A percentile compares a stretch with the other conserved stretches of the same genome.
Evolutionary conservation across 2,797 vertebrate genomes (phyloP).

Genomic region (Cryptoblepharus egeriae): DNA sequence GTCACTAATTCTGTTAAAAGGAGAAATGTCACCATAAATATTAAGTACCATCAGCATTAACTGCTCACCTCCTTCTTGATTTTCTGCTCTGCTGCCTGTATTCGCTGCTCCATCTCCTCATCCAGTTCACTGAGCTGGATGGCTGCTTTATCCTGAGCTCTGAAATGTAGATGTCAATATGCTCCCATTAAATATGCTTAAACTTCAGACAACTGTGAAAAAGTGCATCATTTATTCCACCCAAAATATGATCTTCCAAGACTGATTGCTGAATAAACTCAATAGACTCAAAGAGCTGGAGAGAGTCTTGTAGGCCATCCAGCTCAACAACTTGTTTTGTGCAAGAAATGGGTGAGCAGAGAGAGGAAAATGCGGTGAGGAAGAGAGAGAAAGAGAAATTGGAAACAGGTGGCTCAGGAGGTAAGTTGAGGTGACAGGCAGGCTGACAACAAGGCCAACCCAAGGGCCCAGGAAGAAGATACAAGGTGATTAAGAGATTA

Average conservation of each 20-base stretch:
- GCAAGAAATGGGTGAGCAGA: too few species aligned
- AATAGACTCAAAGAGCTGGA: neutral
- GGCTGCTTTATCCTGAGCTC: conserved; percentile 94
- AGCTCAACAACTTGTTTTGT: too few species aligned
- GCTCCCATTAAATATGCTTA: conserved; percentile 11
- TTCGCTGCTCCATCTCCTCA: conserved; percentile 97
- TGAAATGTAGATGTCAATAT: conserved; percentile 72
- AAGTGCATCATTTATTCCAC: conserved; percentile 11
- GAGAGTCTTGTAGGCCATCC: too few species aligned
- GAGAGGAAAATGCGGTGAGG: too few species aligned
- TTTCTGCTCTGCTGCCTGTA: conserved; percentile 87
- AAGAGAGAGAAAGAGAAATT: too few species aligned
- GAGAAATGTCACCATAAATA: neutral
- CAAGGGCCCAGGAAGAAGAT: too few species aligned
- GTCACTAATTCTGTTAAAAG: neutral
- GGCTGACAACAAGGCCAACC: too few species aligned
- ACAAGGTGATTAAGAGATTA: too few species aligned
- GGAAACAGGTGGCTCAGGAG: too few species aligned
- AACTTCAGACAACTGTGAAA: neutral
- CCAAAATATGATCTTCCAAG: conserved; percentile 31
- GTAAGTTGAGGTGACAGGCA: too few species aligned
- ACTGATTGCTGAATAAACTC: neutral
- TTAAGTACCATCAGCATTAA: neutral
- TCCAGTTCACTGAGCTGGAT: conserved; percentile 94
- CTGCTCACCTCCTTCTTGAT: conserved; percentile 85